Evolutionary conservation across 2,113 vertebrate species (phyloP), one percentile per base, ranked within the genome.

Genomic region (Ochotona princeps): DNA sequence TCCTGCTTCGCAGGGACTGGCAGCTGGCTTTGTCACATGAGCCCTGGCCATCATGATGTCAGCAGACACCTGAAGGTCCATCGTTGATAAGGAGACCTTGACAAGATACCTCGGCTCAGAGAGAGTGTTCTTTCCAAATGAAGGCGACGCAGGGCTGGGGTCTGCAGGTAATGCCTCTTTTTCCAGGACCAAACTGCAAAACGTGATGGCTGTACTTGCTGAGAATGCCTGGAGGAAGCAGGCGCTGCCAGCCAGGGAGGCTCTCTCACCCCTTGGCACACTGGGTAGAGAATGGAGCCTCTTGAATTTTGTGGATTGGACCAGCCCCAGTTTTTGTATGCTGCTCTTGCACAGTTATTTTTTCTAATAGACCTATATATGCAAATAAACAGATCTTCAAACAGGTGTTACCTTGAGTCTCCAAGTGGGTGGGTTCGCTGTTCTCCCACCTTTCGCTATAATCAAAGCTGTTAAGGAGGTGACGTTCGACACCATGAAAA

Each of bases 21-120:
- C 83, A 90, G 32, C 0, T 0, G 9, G 87, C 65, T 44, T 63
- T 90, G 51, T 51, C 93, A 90, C 69, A 2, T n/a, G 21, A 79
- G 12, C 38, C 74, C 26, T 21, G 13, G n/a, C 81, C 79, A 25
- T 20, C 10, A 70, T 12, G 47, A 26, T 14, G 57, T 63, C 75
- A 57, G 0, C 63, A 49, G 30, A 28, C 76, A 92, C 94, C 86
- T 93, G 83, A 87, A 69, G 51, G 51, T 67, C 69, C 11, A 25
- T 61, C 92, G 74, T 32, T 94, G 57, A 83, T 18, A 66, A 89
- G 15, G 91, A 87, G 38, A 88, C n/a, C 38, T 28, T 74, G 47
- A 66, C 32, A 15, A 73, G 87, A 89, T 14, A 17, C 7, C 47
- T 0, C 7, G 85, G 94, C 95, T 65, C 84, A 21, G 13, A 17